Percentiles rank a stretch among this genome's conserved stretches.
Conservation (phyloP, 2,113 vertebrate species). For the Nycticryphes semicollaris region DNA sequence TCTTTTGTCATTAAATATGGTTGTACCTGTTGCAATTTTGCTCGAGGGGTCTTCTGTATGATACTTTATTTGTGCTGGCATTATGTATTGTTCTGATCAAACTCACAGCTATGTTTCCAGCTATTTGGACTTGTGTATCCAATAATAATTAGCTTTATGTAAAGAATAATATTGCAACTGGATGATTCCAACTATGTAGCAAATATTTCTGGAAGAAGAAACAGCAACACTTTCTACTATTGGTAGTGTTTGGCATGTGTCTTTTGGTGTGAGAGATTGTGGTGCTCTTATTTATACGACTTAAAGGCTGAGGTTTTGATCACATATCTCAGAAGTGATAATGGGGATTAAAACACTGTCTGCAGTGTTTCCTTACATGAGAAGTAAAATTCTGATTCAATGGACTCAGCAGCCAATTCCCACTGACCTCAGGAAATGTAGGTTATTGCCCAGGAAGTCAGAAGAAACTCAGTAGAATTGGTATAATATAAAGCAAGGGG, state of each 20-base stretch:
- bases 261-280: neutral
- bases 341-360: neutral
- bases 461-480: neutral
- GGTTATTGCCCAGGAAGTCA: neutral
- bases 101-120: neutral
- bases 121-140: neutral
- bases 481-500: neutral
- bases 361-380: neutral
- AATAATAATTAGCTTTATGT: neutral
- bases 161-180: conserved; percentile 10
- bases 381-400: neutral
- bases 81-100: neutral
- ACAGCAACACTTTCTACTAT: neutral
- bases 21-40: neutral
- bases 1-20: neutral
- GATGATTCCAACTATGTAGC: neutral
- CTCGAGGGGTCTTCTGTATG: neutral
- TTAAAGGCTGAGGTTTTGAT: neutral
- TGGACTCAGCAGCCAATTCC: neutral
- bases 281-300: neutral
- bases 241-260: neutral
- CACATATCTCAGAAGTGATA: neutral
- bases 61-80: neutral
- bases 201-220: neutral
- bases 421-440: neutral